phyloP scores from a whole-genome alignment of 2,797 vertebrate species.

The Tympanoctomys barrerae region DNA sequence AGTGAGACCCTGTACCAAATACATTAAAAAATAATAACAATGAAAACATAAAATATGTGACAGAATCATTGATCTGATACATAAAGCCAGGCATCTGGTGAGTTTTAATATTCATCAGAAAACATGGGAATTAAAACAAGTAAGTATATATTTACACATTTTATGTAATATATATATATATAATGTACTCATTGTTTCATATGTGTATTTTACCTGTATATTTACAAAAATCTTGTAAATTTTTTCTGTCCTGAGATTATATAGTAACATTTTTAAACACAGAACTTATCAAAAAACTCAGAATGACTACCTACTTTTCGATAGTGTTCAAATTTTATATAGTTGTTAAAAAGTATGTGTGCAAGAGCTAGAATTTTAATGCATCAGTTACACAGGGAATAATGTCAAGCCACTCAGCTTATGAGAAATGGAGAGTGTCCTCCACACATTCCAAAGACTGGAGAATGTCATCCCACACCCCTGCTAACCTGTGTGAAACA shows the following conservation, averaged over 20 bases:
- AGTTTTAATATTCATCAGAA: constrained; percentile 39
- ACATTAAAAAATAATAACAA: too few relatives aligned
- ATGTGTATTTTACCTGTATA: not conserved
- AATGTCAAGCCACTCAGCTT: constrained; percentile 72
- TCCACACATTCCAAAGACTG: constrained; percentile 63
- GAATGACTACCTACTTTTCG: constrained; percentile 39
- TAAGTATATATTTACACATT: not conserved
- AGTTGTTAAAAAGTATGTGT: constrained; percentile 70
- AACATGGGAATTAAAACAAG: constrained; percentile 7
- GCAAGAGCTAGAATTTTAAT: constrained; percentile 59
- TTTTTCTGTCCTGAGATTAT: not conserved
- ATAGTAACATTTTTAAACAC: not conserved
- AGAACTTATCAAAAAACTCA: constrained; percentile 29
- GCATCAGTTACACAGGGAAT: constrained; percentile 57
- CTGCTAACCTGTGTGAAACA: constrained; percentile 58
- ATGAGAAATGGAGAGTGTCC: constrained; percentile 73
- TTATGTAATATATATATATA: not conserved
- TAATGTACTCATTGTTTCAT: not conserved
- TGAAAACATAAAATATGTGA: constrained; percentile 28
- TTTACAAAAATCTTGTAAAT: constrained; percentile 32
- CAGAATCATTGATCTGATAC: constrained; percentile 30
- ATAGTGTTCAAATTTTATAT: constrained; percentile 51
- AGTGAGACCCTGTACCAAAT: too few relatives aligned
- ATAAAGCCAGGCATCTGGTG: not conserved
- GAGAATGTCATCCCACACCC: constrained; percentile 67